phyloP scores from a whole-genome alignment of 1,140 invertebrate genomes.

The Drosophila lacertosa region DNA sequence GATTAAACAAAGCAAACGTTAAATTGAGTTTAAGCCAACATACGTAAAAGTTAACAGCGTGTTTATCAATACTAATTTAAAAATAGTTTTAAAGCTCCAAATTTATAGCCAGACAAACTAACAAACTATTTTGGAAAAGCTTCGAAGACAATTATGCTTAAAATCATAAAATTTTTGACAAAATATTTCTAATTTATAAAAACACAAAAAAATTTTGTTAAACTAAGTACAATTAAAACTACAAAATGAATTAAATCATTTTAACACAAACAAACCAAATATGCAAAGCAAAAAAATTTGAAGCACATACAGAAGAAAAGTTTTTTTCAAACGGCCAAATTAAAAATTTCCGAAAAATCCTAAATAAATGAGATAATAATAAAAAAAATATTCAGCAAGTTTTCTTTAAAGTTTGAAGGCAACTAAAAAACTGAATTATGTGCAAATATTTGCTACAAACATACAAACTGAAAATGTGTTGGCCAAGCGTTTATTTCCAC shows the following conservation, averaged over 20 bases:
- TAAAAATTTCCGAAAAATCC: slow-evolving; percentile 2
- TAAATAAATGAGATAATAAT: slow-evolving; percentile 17
- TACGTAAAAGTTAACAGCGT: too few species aligned
- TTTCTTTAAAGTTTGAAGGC: slow-evolving; percentile 1
- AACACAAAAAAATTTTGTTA: not conserved
- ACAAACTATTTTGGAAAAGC: not conserved
- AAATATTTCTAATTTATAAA: not conserved
- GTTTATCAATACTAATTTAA: too few species aligned
- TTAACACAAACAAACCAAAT: not conserved
- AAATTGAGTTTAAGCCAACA: too few species aligned
- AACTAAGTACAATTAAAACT: not conserved
- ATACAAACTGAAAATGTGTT: slow-evolving; percentile 20
- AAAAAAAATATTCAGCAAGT: slow-evolving; percentile 1
- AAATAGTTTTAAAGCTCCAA: too few species aligned
- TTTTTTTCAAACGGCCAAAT: not conserved
- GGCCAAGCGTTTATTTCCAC: slow-evolving; percentile 32
- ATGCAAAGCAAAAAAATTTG: slow-evolving; percentile 12
- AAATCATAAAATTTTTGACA: not conserved
- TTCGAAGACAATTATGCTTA: not conserved
- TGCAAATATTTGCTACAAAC: slow-evolving; percentile 52
- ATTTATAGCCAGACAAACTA: not conserved
- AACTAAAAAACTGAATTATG: slow-evolving; percentile 32
- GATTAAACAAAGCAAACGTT: too few species aligned
- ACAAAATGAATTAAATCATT: not conserved
- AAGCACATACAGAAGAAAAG: not conserved